Evolutionary conservation across 2,888 invertebrate species (phyloP).

Genomic region (Amphipyra berbera): DNA sequence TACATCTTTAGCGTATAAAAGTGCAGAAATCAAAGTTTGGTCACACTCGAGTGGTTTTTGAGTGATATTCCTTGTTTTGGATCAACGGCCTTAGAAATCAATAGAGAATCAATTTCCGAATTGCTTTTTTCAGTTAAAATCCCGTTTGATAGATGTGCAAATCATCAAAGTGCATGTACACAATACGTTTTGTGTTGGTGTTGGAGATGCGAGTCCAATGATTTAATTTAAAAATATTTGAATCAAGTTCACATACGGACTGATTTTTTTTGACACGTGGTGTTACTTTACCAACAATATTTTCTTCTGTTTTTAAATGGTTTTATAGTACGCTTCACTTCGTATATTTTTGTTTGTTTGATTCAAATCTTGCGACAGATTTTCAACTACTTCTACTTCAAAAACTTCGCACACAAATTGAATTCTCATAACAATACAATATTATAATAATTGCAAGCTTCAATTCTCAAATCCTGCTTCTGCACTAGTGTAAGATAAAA

Average conservation of each 20-base stretch:
- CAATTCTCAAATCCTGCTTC: no score
- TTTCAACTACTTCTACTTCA: no score
- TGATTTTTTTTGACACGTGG: constrained; percentile 18
- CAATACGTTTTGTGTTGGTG: constrained; percentile 18
- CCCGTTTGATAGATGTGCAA: constrained; percentile 52
- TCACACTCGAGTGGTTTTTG: constrained; percentile 31
- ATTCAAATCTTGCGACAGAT: no score
- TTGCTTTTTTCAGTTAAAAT: constrained; percentile 32
- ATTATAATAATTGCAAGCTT: no score
- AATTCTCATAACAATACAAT: no score
- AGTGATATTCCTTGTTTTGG: constrained; percentile 36
- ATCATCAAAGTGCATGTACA: constrained; percentile 38
- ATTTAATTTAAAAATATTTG: constrained; percentile 48
- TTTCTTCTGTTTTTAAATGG: constrained; percentile 3
- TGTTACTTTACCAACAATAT: constrained; percentile 10
- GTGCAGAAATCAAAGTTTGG: constrained; percentile 38
- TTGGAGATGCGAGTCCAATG: constrained; percentile 17
- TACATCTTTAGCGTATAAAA: constrained; percentile 40
- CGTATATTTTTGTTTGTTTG: no score
- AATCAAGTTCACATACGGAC: constrained; percentile 26
- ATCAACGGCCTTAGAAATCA: constrained; percentile 25
- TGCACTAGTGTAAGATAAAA: no score
- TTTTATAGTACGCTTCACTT: no score
- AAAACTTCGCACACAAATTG: no score
- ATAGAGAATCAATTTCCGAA: constrained; percentile 47